Evolutionary conservation across 2,113 vertebrate species (phyloP), one percentile per base, ranked within the genome.

Genomic region (Nyctibius bracteatus): DNA sequence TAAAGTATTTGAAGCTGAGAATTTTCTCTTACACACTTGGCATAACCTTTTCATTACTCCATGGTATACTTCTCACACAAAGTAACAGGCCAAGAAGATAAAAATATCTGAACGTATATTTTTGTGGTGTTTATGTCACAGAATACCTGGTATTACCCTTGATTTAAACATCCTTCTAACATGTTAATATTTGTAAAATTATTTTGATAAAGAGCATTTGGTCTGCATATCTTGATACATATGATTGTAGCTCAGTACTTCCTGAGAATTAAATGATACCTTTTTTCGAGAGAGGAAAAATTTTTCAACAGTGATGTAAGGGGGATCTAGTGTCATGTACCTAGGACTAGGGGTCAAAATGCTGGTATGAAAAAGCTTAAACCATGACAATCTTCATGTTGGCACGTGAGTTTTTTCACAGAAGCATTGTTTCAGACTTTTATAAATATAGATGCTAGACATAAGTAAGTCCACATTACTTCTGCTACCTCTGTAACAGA

Each of bases 131-230:
- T 96, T 67, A 68, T 84, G 57, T 95, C 83, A 52, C 59, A 58
- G 85, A 96, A 93, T 80, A 95, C 94, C 84, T 97, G 94, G n/a
- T 71, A 66, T 66, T 88, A 74, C 28, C 70, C 95, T 94, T 75
- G 75, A 88, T 70, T 81, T 83, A 96, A 82, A 94, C 90, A 92
- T 79, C 78, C 30, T 94, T 95, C 55, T 79, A n/a, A 44, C 15
- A 43, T 84, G 55, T 55, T 94, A 92, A 66, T 95, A 94, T 82
- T 87, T 72, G 6, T 72, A 63, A 67, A 92, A 91, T 65, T 88
- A 87, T 92, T 96, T 95, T 87, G 51, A 81, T 90, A 82, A 65
- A 92, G 81, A 94, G 10, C 12, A 67, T 88, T 58, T 92, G 39
- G 27, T 75, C 54, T 63, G 39, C 18, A 20, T 70, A 63, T 47